Percentiles rank a stretch among this genome's conserved stretches.
Conservation (phyloP, 2,797 vertebrate species). For the Esox masquinongy region DNA sequence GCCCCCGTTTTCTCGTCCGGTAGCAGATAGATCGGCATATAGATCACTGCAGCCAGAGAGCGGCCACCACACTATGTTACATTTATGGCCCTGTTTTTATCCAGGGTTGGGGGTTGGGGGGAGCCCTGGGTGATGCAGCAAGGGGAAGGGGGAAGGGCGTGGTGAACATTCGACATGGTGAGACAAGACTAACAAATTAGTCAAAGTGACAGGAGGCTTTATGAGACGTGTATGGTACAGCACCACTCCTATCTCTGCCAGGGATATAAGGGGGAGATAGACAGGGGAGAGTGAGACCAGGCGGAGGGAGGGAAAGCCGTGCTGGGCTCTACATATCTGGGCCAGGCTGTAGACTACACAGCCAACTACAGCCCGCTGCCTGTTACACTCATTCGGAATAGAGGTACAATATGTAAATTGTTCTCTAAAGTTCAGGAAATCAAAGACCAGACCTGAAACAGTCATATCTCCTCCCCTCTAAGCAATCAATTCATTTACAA, state of each 20-base stretch:
- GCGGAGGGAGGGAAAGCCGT: conserved; percentile 17
- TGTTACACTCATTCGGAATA: too few species aligned
- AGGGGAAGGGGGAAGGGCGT: conserved; percentile 39
- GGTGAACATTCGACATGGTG: conserved; percentile 68
- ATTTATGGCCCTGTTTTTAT: conserved; percentile 65
- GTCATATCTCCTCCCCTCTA: too few species aligned
- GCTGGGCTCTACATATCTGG: conserved; percentile 4
- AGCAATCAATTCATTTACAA: too few species aligned
- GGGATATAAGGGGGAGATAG: not conserved
- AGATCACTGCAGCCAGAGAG: conserved; percentile 67
- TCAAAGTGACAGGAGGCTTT: conserved; percentile 77
- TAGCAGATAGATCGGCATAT: conserved; percentile 67
- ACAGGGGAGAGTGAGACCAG: conserved; percentile 9
- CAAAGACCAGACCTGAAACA: too few species aligned
- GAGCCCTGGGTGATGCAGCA: conserved; percentile 36
- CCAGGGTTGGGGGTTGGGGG: conserved; percentile 31
- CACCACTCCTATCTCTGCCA: not conserved
- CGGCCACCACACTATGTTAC: conserved; percentile 68
- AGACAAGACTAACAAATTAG: conserved; percentile 80
- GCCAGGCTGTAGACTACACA: not conserved
- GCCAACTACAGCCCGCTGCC: not conserved
- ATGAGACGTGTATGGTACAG: conserved; percentile 71
- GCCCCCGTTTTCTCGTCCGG: conserved; percentile 61
- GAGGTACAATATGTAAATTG: too few species aligned
- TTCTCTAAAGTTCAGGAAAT: too few species aligned